phyloP scores from a whole-genome alignment of 2,888 invertebrate genomes.

The Aphidius colemani region DNA sequence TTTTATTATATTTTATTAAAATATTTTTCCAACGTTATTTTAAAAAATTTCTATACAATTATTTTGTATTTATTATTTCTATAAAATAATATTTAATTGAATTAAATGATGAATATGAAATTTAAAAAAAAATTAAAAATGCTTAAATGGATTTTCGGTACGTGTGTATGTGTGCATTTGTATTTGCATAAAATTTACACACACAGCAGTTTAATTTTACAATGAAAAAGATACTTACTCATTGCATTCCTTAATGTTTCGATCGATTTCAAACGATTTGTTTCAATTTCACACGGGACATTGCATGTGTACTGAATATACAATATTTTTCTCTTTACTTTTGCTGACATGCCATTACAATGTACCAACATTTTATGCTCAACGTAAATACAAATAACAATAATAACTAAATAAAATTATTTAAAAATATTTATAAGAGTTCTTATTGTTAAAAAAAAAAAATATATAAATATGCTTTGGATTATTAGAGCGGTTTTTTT shows the following conservation, averaged over 20 bases:
- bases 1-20: too few relatives aligned
- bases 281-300: constrained; percentile 28
- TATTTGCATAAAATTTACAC: too few relatives aligned
- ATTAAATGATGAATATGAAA: too few relatives aligned
- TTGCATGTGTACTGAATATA: constrained; percentile 24
- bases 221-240: constrained; percentile 13
- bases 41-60: too few relatives aligned
- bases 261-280: constrained; percentile 26
- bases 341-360: constrained; percentile 1
- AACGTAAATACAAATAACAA: too few relatives aligned
- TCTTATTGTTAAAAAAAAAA: background rate
- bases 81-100: too few relatives aligned
- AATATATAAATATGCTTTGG: background rate
- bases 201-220: background rate
- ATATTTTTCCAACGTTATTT: too few relatives aligned
- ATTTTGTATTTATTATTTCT: too few relatives aligned
- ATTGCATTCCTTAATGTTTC: constrained; percentile 10
- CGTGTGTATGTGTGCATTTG: too few relatives aligned
- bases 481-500: too few relatives aligned
- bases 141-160: too few relatives aligned
- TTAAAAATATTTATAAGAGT: background rate
- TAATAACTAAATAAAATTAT: background rate
- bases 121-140: too few relatives aligned
- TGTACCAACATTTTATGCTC: background rate
- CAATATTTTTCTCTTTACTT: background rate